phyloP scores from a whole-genome alignment of 2,113 vertebrate species.

The Cacatua alba region DNA sequence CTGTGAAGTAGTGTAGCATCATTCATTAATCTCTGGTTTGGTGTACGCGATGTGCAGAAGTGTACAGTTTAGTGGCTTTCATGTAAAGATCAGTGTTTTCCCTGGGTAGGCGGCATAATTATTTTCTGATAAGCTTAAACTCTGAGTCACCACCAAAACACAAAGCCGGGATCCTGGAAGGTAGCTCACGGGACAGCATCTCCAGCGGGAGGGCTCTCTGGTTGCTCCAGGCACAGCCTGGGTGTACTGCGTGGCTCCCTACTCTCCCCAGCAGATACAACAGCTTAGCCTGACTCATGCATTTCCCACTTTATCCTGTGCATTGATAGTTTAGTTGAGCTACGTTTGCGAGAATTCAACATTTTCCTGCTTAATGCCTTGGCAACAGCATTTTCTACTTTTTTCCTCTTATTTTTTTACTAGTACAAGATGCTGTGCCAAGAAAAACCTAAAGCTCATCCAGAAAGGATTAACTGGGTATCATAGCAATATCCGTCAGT shows the following conservation, averaged over 20 bases:
- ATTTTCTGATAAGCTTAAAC: conserved; percentile 6
- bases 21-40: conserved; percentile 4
- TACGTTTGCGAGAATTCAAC: conserved; percentile 25
- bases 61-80: conserved; percentile 14
- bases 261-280: not conserved
- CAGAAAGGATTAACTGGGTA: conserved; percentile 60
- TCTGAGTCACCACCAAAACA: not conserved
- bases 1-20: not conserved
- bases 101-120: not conserved
- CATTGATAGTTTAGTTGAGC: conserved; percentile 13
- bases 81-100: conserved; percentile 45
- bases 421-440: conserved; percentile 19
- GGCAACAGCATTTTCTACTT: not conserved
- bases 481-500: conserved; percentile 32
- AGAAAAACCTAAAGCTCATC: conserved; percentile 54
- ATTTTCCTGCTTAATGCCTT: conserved; percentile 38
- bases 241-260: accelerated
- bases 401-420: not conserved
- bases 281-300: not conserved
- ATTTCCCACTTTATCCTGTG: not conserved
- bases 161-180: not conserved
- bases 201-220: not conserved
- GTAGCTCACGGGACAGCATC: not conserved
- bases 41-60: not conserved
- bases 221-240: not conserved